Evolutionary conservation across 1,140 invertebrate species (phyloP), one percentile per base, ranked within the genome.

Genomic region (Capitella teleta): DNA sequence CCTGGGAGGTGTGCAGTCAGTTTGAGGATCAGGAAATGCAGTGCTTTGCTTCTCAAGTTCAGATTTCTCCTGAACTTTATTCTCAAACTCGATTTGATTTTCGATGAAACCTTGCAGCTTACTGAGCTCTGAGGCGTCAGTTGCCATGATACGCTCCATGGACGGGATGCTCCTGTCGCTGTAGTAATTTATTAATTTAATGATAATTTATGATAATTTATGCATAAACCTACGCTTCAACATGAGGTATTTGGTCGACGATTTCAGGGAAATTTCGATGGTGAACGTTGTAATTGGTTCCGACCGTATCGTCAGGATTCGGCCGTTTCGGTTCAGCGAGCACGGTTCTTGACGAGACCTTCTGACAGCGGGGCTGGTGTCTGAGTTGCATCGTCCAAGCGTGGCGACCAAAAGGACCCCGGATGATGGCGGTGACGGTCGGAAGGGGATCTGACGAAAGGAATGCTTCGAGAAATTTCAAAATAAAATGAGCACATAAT

Each of bases 321-420:
- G 42, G 42, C 16, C 42, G 42, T 4, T 8, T 23, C 16, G 25
- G 6, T 6, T 25, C 16, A 19, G 26, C 21, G 18, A 44, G 21
- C 12, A 16, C 21, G 6, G 42, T 25, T 24, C 25, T 44, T 12
- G 25, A 23, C 16, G 42, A 8, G 10, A 47, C 45, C 30, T 32
- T 47, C 3, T n/a, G 19, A n/a, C 36, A 18, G 12, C 45, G 30
- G 89, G 86, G 24, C 86, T 74, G 38, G 68, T 90, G 86, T 16
- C 87, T 74, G 32, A 87, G 72, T 62, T 92, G 86, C 79, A 95
- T 82, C 0, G 85, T 87, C 92, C 92, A 98, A 5, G 87, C 87
- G 74, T 91, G 86, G 18, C 90, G 79, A 0, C 91, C 91, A 74
- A 92, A 95, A 0, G 88, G 85, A 23, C 87, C 85, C 21, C 92